Evolutionary conservation across 2,797 vertebrate genomes (phyloP).

Genomic region (Parauchenoglanis punctatus): DNA sequence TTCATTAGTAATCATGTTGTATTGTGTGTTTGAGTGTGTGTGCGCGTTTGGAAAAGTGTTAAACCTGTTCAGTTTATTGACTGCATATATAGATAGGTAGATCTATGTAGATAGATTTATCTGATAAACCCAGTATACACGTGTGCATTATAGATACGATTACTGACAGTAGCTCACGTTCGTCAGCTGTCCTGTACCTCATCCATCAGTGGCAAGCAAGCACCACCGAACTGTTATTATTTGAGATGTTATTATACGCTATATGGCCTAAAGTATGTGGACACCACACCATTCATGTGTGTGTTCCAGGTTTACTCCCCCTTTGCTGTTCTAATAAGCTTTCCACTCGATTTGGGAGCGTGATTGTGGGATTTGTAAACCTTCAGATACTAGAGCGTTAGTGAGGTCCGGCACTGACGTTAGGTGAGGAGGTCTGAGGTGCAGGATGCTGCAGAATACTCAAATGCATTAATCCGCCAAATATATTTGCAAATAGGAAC

Average conservation of each 20-base stretch:
- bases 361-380: background rate
- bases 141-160: background rate
- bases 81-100: no score
- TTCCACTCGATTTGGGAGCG: background rate
- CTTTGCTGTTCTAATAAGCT: background rate
- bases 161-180: background rate
- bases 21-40: background rate
- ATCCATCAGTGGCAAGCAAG: background rate
- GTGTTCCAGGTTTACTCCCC: background rate
- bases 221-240: background rate
- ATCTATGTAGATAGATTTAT: background rate
- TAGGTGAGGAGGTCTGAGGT: background rate
- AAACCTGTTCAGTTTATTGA: background rate
- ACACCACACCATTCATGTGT: background rate
- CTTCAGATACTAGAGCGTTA: background rate
- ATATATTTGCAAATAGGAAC: background rate
- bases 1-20: background rate
- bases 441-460: background rate
- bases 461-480: background rate
- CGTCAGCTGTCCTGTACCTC: background rate
- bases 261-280: background rate
- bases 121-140: background rate
- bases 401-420: background rate
- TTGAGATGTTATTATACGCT: background rate
- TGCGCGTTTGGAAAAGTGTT: background rate